Conservation (phyloP, 2,888 invertebrate species). For the Scaptomyza polygonia region DNA sequence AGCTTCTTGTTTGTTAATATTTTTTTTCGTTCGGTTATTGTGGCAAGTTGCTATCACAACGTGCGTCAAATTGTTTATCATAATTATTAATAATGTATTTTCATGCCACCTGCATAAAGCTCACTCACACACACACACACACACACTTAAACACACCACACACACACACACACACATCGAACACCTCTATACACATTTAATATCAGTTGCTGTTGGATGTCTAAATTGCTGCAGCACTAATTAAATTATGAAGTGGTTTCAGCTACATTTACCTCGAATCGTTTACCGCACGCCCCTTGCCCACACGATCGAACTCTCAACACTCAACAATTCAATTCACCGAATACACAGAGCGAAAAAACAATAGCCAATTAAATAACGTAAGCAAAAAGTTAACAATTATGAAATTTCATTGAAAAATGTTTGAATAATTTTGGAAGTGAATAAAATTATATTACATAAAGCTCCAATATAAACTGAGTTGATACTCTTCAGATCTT, state of each 20-base stretch:
- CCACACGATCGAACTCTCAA: neutral
- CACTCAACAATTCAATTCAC: neutral
- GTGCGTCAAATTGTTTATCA: conserved; percentile 64
- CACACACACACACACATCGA: neutral
- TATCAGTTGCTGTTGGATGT: conserved; percentile 24
- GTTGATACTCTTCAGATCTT: too few species aligned
- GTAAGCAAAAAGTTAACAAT: too few species aligned
- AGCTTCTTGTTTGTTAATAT: neutral
- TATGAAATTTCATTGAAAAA: too few species aligned
- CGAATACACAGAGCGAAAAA: neutral
- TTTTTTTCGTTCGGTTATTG: conserved; percentile 19
- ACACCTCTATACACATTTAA: neutral
- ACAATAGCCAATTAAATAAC: too few species aligned
- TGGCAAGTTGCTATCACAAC: conserved; percentile 44
- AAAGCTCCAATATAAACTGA: too few species aligned
- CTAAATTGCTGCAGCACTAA: conserved; percentile 65
- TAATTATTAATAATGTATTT: conserved; percentile 63
- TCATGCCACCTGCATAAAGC: conserved; percentile 27
- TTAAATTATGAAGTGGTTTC: conserved; percentile 75
- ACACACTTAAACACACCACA: conserved; percentile 10
- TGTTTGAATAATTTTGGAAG: too few species aligned
- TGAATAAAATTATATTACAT: too few species aligned
- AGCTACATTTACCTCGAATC: conserved; percentile 61
- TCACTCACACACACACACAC: conserved; percentile 13
- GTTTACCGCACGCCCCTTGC: neutral